Conservation (phyloP, 2,888 invertebrate species). For the Anaspis maculata region DNA sequence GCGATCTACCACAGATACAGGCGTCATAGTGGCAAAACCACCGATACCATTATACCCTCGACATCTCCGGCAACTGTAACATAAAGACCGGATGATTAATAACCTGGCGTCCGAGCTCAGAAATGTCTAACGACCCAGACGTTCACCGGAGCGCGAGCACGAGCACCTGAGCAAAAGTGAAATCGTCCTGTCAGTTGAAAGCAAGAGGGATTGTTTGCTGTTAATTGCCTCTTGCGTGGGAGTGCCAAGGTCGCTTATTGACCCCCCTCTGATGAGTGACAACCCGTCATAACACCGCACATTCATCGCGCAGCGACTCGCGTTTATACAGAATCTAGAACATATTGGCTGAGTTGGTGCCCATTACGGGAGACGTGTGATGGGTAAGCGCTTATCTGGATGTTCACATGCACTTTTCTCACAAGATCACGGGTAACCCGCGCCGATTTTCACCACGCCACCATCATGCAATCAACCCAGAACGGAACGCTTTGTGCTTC, state of each 20-base stretch:
- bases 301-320: too few species aligned
- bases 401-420: constrained; percentile 3
- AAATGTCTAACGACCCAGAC: constrained; percentile 17
- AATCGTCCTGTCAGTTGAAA: constrained; percentile 13
- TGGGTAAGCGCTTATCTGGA: constrained; percentile 1
- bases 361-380: not conserved
- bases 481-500: too few species aligned
- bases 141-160: constrained; percentile 16
- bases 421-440: too few species aligned
- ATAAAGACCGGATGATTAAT: constrained; percentile 13
- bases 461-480: too few species aligned
- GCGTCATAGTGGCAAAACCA: too few species aligned
- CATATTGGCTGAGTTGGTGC: too few species aligned
- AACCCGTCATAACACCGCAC: not conserved
- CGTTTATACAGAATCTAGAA: too few species aligned
- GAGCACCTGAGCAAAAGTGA: constrained; percentile 15
- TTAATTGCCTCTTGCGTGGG: constrained; percentile 11
- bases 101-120: too few species aligned
- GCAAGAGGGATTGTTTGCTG: constrained; percentile 13
- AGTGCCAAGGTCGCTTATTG: constrained; percentile 10
- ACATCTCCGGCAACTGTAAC: too few species aligned
- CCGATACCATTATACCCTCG: too few species aligned
- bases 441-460: too few species aligned
- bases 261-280: not conserved
- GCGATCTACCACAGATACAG: too few species aligned